A percentile compares a stretch with the other conserved stretches of the same genome.
phyloP scores from a whole-genome alignment of 2,797 vertebrate genomes.

The Petrocephalus sullivani region DNA sequence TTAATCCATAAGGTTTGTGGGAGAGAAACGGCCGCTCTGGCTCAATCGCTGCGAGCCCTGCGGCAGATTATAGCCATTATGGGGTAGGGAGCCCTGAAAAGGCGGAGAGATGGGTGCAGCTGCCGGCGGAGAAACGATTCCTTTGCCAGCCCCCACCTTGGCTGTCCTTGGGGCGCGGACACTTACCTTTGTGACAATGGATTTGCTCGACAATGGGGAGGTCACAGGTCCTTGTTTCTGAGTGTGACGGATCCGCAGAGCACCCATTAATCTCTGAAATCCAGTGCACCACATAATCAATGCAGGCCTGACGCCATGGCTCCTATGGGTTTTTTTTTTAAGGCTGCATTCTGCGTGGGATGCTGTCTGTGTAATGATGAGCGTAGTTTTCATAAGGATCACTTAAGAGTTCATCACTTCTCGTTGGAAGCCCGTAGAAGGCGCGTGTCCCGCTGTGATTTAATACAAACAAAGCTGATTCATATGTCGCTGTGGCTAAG shows the following conservation, averaged over 20 bases:
- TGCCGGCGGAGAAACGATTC: not conserved
- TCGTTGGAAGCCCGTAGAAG: slow-evolving; percentile 24
- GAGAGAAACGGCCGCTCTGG: slow-evolving; percentile 6
- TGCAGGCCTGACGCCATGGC: not conserved
- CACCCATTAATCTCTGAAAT: not conserved
- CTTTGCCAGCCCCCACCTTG: slow-evolving; percentile 29
- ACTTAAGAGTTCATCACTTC: slow-evolving; percentile 24
- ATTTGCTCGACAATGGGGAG: not conserved
- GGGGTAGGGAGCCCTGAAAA: not conserved
- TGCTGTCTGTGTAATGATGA: not conserved
- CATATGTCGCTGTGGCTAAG: slow-evolving; percentile 28
- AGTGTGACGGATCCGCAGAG: not conserved
- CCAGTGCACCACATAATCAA: not conserved
- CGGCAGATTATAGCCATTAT: not conserved
- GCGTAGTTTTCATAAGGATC: not conserved
- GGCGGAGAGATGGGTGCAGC: not conserved
- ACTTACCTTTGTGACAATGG: not conserved
- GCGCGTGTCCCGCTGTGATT: slow-evolving; percentile 25
- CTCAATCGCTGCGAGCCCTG: slow-evolving; percentile 12
- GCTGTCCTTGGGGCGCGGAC: slow-evolving; percentile 28
- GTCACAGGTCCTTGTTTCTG: not conserved
- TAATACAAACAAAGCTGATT: slow-evolving; percentile 14
- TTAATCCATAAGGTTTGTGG: slow-evolving; percentile 21
- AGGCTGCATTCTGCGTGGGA: not conserved
- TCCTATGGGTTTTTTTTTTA: too few relatives aligned